Conservation (phyloP, 2,888 invertebrate species). For the Epinotia nisella region DNA sequence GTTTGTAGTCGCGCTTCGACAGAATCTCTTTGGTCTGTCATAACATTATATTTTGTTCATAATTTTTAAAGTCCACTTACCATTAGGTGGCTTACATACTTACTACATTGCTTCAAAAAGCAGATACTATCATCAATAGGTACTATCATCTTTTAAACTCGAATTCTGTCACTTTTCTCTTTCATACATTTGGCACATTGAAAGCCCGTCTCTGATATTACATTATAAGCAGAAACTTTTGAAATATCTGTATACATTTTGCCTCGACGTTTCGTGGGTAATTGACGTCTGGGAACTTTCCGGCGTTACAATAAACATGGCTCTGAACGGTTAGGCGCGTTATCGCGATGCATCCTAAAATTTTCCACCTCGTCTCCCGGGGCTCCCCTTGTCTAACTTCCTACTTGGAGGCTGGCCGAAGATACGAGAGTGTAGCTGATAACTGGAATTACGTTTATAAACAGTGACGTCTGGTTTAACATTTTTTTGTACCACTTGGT, state of each 20-base stretch:
- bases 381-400: constrained; percentile 53
- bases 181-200: not conserved
- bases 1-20: too few relatives aligned
- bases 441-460: too few relatives aligned
- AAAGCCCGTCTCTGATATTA: constrained; percentile 2
- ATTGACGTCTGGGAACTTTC: constrained; percentile 39
- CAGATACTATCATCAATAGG: not conserved
- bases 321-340: constrained; percentile 44
- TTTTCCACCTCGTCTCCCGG: constrained; percentile 56
- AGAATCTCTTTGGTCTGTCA: too few relatives aligned
- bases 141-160: not conserved
- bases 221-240: constrained; percentile 24
- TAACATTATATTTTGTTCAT: not conserved
- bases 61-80: not conserved
- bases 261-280: constrained; percentile 26
- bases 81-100: too few relatives aligned
- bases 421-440: constrained; percentile 15
- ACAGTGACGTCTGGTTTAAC: too few relatives aligned
- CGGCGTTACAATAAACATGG: constrained; percentile 42
- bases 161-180: not conserved
- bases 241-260: constrained; percentile 24
- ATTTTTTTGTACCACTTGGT: too few relatives aligned
- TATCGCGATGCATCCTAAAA: constrained; percentile 62
- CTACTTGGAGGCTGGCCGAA: constrained; percentile 29
- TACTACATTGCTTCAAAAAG: too few relatives aligned